Percentiles rank a stretch among this genome's conserved stretches.
Evolutionary conservation across 2,888 invertebrate species (phyloP).

Genomic region (Archips crataeganus): DNA sequence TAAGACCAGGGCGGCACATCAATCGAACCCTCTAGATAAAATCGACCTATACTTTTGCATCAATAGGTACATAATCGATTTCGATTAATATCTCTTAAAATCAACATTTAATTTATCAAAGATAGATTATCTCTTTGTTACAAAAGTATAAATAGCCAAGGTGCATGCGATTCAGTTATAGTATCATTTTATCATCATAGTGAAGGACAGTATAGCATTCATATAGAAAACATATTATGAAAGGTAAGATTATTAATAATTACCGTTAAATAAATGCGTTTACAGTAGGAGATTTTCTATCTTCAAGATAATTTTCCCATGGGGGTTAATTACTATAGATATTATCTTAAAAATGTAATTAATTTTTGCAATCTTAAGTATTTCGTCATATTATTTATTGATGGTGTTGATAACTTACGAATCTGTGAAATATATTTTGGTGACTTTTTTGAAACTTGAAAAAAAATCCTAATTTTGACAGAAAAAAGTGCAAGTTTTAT

Average conservation of each 20-base stretch:
- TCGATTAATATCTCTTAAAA: conserved; percentile 16
- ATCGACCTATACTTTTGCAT: conserved; percentile 18
- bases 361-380: neutral
- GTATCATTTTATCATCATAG: conserved; percentile 1
- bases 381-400: neutral
- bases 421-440: neutral
- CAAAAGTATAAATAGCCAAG: conserved; percentile 32
- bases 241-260: conserved; percentile 22
- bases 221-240: conserved; percentile 18
- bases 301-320: neutral
- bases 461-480: neutral
- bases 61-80: conserved; percentile 16
- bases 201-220: conserved; percentile 13
- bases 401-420: neutral
- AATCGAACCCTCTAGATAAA: conserved; percentile 15
- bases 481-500: neutral
- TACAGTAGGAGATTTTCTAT: neutral
- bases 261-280: neutral
- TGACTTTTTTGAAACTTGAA: neutral
- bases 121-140: conserved; percentile 17
- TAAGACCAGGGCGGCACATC: conserved; percentile 7
- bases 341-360: neutral
- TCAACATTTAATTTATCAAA: conserved; percentile 8
- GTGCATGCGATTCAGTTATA: conserved; percentile 18
- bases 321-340: neutral